Conservation (phyloP, 2,113 vertebrate genomes). For the Gnathonemus longibarbis region DNA sequence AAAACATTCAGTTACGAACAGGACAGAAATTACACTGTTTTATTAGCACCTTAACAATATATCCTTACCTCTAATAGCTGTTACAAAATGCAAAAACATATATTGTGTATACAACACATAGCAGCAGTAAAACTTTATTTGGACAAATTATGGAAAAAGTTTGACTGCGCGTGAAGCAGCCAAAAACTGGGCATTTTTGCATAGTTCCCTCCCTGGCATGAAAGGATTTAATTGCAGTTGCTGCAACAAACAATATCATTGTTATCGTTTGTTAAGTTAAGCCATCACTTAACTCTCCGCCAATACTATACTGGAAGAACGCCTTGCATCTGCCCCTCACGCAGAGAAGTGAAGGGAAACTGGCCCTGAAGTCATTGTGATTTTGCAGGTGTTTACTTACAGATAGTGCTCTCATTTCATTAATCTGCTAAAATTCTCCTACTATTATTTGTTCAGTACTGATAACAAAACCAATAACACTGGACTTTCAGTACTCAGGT, state of each 20-base stretch:
- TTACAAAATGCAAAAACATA: neutral
- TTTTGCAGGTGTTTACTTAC: neutral
- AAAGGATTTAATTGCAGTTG: neutral
- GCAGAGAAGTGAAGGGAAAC: neutral
- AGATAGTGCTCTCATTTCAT: neutral
- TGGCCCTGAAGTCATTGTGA: neutral
- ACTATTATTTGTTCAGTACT: neutral
- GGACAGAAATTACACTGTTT: neutral
- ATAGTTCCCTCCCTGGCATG: neutral
- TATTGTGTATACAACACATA: neutral
- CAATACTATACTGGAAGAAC: neutral
- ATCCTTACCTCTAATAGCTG: neutral
- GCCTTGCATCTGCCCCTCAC: neutral
- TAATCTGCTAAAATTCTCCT: neutral
- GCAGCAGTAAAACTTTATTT: neutral
- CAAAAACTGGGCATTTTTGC: neutral
- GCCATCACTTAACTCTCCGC: neutral
- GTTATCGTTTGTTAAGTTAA: neutral
- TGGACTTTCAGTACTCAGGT: neutral
- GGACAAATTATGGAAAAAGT: neutral
- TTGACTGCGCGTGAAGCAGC: neutral
- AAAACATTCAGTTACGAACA: neutral
- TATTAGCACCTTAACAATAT: neutral
- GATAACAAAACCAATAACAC: neutral
- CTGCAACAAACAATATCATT: neutral